These are phyloP conservation scores for Meriones unguiculatus DNA, from an alignment of 2,113 vertebrate species.

Conservation along the genomic window DNA sequence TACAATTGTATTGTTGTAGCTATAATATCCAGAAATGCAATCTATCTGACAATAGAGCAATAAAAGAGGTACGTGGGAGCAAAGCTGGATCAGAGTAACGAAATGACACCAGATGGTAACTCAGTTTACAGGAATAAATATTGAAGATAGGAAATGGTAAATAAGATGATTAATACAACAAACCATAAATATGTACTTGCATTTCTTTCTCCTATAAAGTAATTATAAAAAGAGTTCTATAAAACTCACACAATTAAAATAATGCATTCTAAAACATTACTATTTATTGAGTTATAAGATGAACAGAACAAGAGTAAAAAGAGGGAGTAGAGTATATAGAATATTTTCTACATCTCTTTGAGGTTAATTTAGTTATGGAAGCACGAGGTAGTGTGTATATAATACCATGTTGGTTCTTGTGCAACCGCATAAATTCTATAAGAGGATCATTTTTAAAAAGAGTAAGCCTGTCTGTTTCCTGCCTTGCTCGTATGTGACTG, in stretches of 20 bases:
- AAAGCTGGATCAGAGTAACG: not conserved
- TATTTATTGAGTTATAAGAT: not conserved
- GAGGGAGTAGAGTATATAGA: not conserved
- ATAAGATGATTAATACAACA: constrained; percentile 5
- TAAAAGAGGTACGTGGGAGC: not conserved
- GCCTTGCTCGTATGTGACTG: not conserved
- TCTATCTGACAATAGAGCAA: not conserved
- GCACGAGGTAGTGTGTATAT: not conserved
- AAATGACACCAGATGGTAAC: constrained; percentile 22
- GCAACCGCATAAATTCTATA: not conserved
- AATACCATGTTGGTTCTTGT: not conserved
- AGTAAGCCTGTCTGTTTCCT: not conserved
- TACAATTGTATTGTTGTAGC: not conserved
- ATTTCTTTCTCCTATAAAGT: not conserved
- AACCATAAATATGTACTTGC: not conserved
- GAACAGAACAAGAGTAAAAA: not conserved
- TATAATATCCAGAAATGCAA: not conserved
- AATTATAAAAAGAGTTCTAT: not conserved
- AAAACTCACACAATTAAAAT: constrained; percentile 44
- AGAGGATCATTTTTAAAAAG: not conserved
- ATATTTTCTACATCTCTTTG: not conserved
- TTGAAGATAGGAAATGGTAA: constrained; percentile 22
- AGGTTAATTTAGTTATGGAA: not conserved
- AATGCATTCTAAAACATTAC: not conserved
- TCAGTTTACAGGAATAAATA: not conserved